Evolutionary conservation across 1,140 invertebrate species (phyloP), one percentile per base, ranked within the genome.

Genomic region (Lamellibrachia luymesi): DNA sequence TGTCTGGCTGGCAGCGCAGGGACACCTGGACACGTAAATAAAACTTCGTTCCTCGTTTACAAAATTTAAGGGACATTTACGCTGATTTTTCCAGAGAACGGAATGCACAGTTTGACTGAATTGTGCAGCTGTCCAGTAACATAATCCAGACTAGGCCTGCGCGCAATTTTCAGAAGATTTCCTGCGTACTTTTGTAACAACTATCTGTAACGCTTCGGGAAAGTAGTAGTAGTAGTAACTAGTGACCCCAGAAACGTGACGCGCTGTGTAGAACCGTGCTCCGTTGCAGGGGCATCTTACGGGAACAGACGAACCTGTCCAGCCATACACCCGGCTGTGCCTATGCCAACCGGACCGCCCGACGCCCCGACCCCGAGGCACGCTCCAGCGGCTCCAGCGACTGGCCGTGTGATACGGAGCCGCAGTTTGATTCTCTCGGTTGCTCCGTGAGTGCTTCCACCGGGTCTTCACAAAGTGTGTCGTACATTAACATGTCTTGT

Each of bases 271-370:
- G 52, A 56, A 56, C n/a, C 4, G 25, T 80, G 64, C 25, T 80
- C 64, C 17, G 13, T 80, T 80, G 64, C 52, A 94, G 94, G 89
- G 94, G 94, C 92, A 92, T 93, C n/a, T 27, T 94, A 25, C 90
- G 93, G 51, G 91, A 93, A 90, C 94, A 94, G 89, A 8, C 93
- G 13, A 94, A 94, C 51, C 89, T 94, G 8, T 51, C 56, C 5
- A 6, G 89, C 8, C 94, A 94, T 92, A 80, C 90, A 51, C 94
- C 94, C 6, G 94, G 94, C 7, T 94, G 94, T 92, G 6, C 50
- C 17, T 93, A 91, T 90, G 8, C 80, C 13, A 94, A 94, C 89
- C 17, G 51, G 25, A 92, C 92, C 1, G 38, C 56, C 38, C 93
- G 92, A 22, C 92, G 90, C 38, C 92, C 92, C 25, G 92, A 93